These are phyloP conservation scores for Chelonus insularis DNA, from an alignment of 1,140 invertebrate species.

Conservation along the genomic window DNA sequence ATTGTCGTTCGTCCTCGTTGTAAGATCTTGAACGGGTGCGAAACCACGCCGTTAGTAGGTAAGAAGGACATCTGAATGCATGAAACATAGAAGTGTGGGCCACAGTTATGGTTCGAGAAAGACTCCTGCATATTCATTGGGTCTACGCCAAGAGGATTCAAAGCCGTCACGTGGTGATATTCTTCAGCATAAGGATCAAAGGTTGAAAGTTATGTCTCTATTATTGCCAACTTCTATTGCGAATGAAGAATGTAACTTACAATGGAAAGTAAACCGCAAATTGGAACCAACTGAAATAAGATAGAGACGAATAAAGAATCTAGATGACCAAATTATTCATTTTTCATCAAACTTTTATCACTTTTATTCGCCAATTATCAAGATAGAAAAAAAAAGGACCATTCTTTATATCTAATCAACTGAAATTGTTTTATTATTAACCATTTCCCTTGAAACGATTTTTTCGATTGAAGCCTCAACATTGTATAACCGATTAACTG, in stretches of 20 bases:
- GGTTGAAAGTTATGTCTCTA: slow-evolving; percentile 23
- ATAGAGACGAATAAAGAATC: neutral
- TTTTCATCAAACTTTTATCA: too few species aligned
- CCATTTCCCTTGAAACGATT: too few species aligned
- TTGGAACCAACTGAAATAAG: neutral
- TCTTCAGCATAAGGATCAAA: slow-evolving; percentile 32
- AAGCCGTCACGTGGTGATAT: slow-evolving; percentile 5
- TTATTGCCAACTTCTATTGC: slow-evolving; percentile 1
- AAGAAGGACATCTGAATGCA: slow-evolving; percentile 46
- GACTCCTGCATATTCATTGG: slow-evolving; percentile 43
- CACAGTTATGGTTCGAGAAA: neutral
- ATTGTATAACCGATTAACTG: slow-evolving; percentile 45
- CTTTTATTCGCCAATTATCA: too few species aligned
- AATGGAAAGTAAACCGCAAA: neutral
- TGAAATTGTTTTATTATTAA: too few species aligned
- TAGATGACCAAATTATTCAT: too few species aligned
- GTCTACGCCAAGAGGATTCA: slow-evolving; percentile 10
- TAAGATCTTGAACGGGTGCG: slow-evolving; percentile 14
- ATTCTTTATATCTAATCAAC: too few species aligned
- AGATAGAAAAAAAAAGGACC: too few species aligned
- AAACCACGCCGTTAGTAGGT: slow-evolving; percentile 20
- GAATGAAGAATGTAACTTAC: neutral
- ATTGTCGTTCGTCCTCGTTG: slow-evolving; percentile 20
- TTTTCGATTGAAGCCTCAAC: slow-evolving; percentile 46
- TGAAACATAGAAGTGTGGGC: slow-evolving; percentile 35